Conservation (phyloP, 2,797 vertebrate species). For the Smutsia gigantea region DNA sequence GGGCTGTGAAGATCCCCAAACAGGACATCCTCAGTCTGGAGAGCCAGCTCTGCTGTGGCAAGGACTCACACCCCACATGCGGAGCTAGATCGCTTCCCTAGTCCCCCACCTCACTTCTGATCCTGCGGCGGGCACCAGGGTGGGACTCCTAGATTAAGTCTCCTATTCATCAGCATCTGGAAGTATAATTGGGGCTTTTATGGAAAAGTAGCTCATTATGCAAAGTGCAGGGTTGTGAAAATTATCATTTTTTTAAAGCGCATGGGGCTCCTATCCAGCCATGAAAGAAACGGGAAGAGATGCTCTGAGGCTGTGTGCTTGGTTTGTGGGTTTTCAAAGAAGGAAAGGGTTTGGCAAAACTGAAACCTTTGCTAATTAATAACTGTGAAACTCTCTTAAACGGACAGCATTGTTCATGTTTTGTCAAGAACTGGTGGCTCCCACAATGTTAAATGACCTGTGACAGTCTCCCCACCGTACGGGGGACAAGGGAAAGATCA, state of each 20-base stretch:
- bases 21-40: not conserved
- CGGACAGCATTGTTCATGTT: fast-evolving
- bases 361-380: not conserved
- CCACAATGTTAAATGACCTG: not conserved
- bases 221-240: not conserved
- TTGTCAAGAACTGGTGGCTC: not conserved
- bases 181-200: not conserved
- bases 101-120: not conserved
- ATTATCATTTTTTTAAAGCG: not conserved
- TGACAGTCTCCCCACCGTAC: fast-evolving
- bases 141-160: not conserved
- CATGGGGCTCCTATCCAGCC: fast-evolving
- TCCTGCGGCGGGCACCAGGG: not conserved
- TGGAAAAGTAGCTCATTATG: constrained; percentile 53
- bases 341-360: not conserved
- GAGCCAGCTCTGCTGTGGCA: not conserved
- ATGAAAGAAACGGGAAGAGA: fast-evolving
- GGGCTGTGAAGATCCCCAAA: not conserved
- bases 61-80: no score
- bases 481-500: fast-evolving
- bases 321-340: not conserved
- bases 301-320: not conserved
- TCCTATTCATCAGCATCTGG: not conserved
- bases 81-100: fast-evolving
- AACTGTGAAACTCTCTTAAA: fast-evolving